Evolutionary conservation across 2,888 invertebrate species (phyloP), one percentile per base, ranked within the genome.

Genomic region (Acrocyrtus sp.): DNA sequence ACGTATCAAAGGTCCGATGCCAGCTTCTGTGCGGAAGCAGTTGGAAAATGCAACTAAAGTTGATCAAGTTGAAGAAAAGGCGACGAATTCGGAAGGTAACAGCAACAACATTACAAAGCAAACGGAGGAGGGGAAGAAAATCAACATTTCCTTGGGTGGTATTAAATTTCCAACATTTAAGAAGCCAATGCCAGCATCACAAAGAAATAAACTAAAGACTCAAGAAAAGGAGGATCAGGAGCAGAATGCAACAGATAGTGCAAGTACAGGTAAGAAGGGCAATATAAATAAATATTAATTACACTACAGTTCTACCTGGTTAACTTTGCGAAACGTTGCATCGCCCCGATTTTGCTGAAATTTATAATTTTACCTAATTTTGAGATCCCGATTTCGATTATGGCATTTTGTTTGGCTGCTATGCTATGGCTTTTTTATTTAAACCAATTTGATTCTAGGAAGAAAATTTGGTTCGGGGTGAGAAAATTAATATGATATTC

Each of bases 91-190:
- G 3, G 29, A 19, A 5, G 34, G 34, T 29, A 17, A 21, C 54
- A 17, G 2, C 4, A 34, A 54, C n/a, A 22, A 27, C n/a, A 5
- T 15, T 21, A 17, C 17, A 8, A 12, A 54, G 19, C 17, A 4
- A 3, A 29, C 27, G 1, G 4, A 4, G 12, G 34, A 10, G 10
- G 34, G 3, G 27, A 60, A 53, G 5, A 68, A 68, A 24, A 68
- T 68, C 15, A 68, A 51, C 12, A 68, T 68, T 10, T 68, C 68
- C 3, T 39, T 68, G 10, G 68, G 58, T 53, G 68, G 68, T 1
- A 68, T 68, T 4, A 58, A 60, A 21, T 68, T 68, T 51, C 68
- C 68, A 6, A 68, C 51, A 15, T 67, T 67, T 24, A 58, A 47
- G 10, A 68, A 60, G 47, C 58, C 68, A n/a, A 60, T 50, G 53